Evolutionary conservation across 2,113 vertebrate genomes (phyloP).

Genomic region (Heptranchias perlo): DNA sequence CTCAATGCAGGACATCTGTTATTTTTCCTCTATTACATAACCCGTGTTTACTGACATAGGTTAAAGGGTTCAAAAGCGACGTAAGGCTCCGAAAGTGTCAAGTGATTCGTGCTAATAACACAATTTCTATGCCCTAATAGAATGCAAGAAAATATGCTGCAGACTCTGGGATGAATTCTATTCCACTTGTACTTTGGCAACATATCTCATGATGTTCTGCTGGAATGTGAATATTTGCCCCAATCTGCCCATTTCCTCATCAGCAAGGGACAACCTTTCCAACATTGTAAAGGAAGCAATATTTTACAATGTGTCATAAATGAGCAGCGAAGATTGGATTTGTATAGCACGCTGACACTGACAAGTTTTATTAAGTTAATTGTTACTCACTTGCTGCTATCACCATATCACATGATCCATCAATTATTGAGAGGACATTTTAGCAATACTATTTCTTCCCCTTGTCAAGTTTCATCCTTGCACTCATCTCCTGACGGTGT

Average conservation of each 20-base stretch:
- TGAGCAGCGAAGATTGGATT: background rate
- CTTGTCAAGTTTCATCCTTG: background rate
- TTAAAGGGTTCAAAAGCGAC: background rate
- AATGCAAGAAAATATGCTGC: conserved; percentile 1
- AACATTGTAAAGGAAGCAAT: background rate
- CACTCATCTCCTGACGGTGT: background rate
- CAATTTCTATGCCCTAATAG: background rate
- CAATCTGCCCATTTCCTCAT: background rate
- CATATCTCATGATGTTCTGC: background rate
- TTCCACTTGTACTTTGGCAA: background rate
- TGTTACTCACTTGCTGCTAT: background rate
- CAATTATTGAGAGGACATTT: background rate
- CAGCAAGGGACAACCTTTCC: background rate
- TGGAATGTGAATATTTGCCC: background rate
- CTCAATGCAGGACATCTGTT: background rate
- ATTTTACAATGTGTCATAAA: background rate
- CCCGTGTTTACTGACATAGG: background rate
- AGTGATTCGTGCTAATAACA: background rate
- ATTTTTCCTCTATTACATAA: background rate
- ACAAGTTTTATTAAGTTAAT: background rate
- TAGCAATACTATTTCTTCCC: background rate
- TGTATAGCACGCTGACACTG: background rate
- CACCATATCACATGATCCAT: background rate
- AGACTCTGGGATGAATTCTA: background rate
- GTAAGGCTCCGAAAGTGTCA: background rate